These are phyloP conservation scores for Numenius phaeopus DNA, from an alignment of 2,797 vertebrate species.

Conservation along the genomic window DNA sequence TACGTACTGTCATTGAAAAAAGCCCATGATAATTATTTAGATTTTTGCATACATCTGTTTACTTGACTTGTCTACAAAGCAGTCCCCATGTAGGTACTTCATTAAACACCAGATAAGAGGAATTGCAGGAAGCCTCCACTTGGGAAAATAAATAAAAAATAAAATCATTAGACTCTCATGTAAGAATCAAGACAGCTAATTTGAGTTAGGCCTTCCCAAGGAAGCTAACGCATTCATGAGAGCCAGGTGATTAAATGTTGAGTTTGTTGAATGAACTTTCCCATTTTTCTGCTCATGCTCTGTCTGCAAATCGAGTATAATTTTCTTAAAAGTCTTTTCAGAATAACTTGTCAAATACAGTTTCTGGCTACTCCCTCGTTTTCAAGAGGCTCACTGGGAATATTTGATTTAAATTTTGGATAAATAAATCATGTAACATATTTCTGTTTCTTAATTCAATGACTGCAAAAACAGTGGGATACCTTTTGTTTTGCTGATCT, in stretches of 20 bases:
- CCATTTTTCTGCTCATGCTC: neutral
- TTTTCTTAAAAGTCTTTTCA: neutral
- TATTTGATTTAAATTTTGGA: neutral
- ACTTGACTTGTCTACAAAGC: neutral
- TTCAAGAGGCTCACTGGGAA: neutral
- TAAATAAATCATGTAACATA: neutral
- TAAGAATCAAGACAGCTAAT: neutral
- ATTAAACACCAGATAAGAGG: neutral
- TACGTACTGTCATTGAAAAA: neutral
- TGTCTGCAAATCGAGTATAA: neutral
- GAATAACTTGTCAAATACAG: neutral
- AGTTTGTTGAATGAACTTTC: neutral
- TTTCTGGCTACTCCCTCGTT: neutral
- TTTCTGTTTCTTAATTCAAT: neutral
- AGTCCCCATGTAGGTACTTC: neutral
- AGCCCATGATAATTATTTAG: neutral
- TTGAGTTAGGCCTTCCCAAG: neutral
- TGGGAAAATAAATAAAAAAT: neutral
- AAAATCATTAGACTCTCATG: neutral
- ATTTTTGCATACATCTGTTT: neutral
- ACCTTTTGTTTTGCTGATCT: neutral
- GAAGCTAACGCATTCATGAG: neutral
- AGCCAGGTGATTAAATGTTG: neutral
- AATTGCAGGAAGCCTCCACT: neutral
- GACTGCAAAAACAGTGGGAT: neutral